Conservation (phyloP, 2,113 vertebrate genomes). For the Corynorhinus townsendii region DNA sequence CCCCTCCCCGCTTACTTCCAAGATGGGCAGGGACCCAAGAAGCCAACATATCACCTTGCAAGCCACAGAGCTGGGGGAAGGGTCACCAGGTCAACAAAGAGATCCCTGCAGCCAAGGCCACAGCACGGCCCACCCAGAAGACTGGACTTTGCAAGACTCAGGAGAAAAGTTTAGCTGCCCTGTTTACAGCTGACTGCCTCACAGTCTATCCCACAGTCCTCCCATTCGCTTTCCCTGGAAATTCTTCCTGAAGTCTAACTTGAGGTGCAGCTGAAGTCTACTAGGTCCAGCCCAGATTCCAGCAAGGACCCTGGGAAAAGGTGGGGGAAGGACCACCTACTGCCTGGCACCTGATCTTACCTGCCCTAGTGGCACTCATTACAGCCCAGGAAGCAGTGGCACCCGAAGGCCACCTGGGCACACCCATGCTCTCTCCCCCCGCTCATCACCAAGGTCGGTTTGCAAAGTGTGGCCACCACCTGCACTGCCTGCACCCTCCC, state of each 20-base stretch:
- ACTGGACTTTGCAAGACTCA: slow-evolving; percentile 35
- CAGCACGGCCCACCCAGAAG: neutral
- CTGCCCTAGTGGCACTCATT: neutral
- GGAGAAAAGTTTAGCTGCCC: neutral
- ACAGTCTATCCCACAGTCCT: neutral
- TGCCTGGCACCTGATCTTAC: neutral
- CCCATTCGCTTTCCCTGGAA: neutral
- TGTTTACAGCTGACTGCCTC: neutral
- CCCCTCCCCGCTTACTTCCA: neutral
- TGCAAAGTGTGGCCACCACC: neutral
- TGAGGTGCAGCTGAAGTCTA: neutral
- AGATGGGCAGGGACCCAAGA: neutral
- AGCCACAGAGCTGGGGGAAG: neutral
- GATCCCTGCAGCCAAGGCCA: neutral
- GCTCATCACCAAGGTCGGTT: neutral
- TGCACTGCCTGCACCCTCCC: neutral
- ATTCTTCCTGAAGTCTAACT: neutral
- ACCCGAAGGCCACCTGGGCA: neutral
- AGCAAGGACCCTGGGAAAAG: neutral
- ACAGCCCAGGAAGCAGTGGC: neutral
- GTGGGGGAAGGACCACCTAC: neutral
- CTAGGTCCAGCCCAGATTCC: neutral
- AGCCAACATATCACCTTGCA: neutral
- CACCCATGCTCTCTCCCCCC: neutral
- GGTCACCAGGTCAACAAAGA: neutral